These are phyloP conservation scores for Meliscaeva auricollis DNA, from an alignment of 2,888 invertebrate species.

Conservation along the genomic window DNA sequence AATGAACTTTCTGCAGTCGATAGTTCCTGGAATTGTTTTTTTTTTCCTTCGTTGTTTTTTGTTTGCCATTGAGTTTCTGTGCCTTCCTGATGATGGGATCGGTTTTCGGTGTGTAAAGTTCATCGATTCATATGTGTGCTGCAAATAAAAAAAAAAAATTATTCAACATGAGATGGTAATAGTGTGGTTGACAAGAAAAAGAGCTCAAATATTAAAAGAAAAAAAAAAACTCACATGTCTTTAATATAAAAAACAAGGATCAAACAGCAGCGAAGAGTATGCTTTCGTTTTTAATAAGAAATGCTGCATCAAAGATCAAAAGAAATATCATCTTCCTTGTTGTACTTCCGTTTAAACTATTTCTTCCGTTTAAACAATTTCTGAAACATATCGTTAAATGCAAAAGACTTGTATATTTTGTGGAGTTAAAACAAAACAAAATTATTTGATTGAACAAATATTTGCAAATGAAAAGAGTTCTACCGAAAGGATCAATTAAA, in stretches of 20 bases:
- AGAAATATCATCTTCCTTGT: too few species aligned
- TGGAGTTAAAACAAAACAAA: too few species aligned
- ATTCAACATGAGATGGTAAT: neutral
- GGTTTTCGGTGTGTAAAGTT: constrained; percentile 34
- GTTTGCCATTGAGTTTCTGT: constrained; percentile 30
- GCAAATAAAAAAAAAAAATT: neutral
- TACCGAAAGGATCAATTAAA: too few species aligned
- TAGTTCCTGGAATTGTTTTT: constrained; percentile 24
- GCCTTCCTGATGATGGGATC: constrained; percentile 23
- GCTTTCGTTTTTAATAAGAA: too few species aligned
- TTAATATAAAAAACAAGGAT: neutral
- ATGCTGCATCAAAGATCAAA: too few species aligned
- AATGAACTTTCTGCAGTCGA: constrained; percentile 49
- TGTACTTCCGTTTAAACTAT: too few species aligned
- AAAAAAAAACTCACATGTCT: neutral
- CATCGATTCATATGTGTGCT: constrained; percentile 33
- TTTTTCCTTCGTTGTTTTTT: constrained; percentile 5
- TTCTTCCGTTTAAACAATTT: too few species aligned
- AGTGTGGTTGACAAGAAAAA: constrained; percentile 27
- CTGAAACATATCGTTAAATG: too few species aligned
- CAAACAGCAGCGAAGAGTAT: too few species aligned
- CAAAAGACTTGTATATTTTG: too few species aligned
- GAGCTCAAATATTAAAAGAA: neutral
- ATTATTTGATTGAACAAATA: too few species aligned
- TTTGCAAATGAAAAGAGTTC: too few species aligned